phyloP scores from a whole-genome alignment of 2,797 vertebrate genomes.

The Prunella strophiata region DNA sequence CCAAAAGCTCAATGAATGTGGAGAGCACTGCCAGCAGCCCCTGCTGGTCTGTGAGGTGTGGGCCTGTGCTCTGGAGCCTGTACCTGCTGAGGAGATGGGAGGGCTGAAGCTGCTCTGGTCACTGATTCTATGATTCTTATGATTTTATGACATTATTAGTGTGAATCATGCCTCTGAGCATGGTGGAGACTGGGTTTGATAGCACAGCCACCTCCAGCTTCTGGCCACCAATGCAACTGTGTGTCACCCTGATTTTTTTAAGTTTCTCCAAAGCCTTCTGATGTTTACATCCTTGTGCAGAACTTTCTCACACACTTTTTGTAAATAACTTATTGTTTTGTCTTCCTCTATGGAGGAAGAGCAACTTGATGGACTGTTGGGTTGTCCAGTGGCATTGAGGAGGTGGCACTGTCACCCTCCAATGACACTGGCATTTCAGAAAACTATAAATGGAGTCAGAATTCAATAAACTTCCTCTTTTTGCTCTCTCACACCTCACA shows the following conservation, averaged over 20 bases:
- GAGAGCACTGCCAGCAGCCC: neutral
- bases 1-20: neutral
- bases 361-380: too few relatives aligned
- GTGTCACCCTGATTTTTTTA: neutral
- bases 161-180: fast-evolving
- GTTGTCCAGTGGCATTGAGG: too few relatives aligned
- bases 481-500: too few relatives aligned
- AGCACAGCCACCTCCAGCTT: neutral
- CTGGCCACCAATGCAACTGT: neutral
- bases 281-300: too few relatives aligned
- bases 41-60: fast-evolving
- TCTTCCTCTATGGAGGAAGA: too few relatives aligned
- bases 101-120: neutral
- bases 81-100: neutral
- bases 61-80: neutral
- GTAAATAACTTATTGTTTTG: too few relatives aligned
- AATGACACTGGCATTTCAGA: too few relatives aligned
- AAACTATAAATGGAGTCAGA: too few relatives aligned
- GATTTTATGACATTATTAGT: neutral
- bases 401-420: too few relatives aligned
- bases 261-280: too few relatives aligned
- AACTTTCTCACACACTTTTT: too few relatives aligned
- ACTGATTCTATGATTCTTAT: fast-evolving
- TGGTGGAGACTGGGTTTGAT: neutral
- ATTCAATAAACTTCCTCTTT: too few relatives aligned